Evolutionary conservation across 2,888 invertebrate genomes (phyloP), one percentile per base, ranked within the genome.

Genomic region (Stenolophus ochropezus): DNA sequence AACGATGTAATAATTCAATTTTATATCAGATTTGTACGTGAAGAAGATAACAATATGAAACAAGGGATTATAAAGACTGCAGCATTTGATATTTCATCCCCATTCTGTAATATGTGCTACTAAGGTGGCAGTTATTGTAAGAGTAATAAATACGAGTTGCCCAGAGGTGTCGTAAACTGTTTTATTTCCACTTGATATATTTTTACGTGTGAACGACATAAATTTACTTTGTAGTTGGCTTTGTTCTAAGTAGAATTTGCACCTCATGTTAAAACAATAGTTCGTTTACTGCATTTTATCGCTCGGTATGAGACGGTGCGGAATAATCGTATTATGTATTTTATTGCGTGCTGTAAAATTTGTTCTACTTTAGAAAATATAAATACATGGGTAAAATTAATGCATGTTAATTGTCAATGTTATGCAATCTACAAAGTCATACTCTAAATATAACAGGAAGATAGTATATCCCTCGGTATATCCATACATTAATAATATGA

Each of bases 1-100:
- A 61, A 61, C 21, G 25, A 61, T 25, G 61, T 27, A 61, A 61
- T 25, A 61, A 25, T 14, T 61, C 25, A 61, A 11, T 42, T 42
- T 42, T 42, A 42, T 42, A 42, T 42, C 33, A 11, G 33, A 42
- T 42, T 42, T 42, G 33, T 42, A 42, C 33, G 33, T 42, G 33
- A 2, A 42, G 11, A 42, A 42, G 33, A 42, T 42, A 42, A 42
- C 33, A 42, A 42, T 42, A 42, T 42, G 11, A 42, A 11, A 42
- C 8, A 42, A 11, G 6, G 33, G 33, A 42, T 42, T 42, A 42
- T 42, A 42, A 42, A 42, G 6, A 42, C 11, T 11, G 33, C 1
- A 42, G 6, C 8, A 11, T 11, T 42, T 6, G 11, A 11, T 42
- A 42, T 42, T 42, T 42, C 11, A 42, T 42, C 33, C 33, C 33